phyloP scores from a whole-genome alignment of 2,888 invertebrate species.

The Gibbula magus region DNA sequence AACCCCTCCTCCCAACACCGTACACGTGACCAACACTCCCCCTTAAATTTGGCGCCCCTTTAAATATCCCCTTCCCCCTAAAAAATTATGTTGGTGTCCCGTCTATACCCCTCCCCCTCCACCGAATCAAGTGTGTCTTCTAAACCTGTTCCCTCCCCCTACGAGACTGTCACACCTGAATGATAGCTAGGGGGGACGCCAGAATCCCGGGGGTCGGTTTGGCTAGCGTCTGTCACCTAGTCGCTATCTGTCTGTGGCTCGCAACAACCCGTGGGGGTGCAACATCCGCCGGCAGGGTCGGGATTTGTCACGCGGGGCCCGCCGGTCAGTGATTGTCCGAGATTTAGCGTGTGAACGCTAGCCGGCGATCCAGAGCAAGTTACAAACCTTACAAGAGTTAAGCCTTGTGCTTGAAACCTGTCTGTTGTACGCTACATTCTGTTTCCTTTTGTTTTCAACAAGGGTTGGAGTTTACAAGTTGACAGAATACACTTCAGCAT shows the following conservation, averaged over 20 bases:
- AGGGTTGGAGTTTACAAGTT: background rate
- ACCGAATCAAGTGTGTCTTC: background rate
- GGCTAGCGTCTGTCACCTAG: constrained; percentile 11
- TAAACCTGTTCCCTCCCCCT: background rate
- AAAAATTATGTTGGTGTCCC: too few species aligned
- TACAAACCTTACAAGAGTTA: constrained; percentile 6
- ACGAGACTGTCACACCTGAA: background rate
- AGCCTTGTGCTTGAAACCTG: background rate
- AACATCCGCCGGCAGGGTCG: constrained; percentile 4
- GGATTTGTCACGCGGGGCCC: constrained; percentile 4
- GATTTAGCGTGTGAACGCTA: background rate
- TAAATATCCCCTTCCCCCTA: too few species aligned
- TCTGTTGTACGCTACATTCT: constrained; percentile 1
- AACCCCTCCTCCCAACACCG: too few species aligned
- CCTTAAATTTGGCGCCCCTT: too few species aligned
- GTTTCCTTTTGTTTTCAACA: constrained; percentile 21
- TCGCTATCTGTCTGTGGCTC: background rate
- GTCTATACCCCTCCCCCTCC: too few species aligned
- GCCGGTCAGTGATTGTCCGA: constrained; percentile 14
- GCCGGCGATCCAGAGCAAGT: background rate
- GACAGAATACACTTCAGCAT: background rate
- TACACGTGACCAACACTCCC: too few species aligned
- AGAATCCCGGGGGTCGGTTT: background rate
- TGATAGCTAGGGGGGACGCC: constrained; percentile 4
- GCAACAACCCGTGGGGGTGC: background rate